Evolutionary conservation across 2,797 vertebrate genomes (phyloP), one percentile per base, ranked within the genome.

Genomic region (Sebastes dallii): DNA sequence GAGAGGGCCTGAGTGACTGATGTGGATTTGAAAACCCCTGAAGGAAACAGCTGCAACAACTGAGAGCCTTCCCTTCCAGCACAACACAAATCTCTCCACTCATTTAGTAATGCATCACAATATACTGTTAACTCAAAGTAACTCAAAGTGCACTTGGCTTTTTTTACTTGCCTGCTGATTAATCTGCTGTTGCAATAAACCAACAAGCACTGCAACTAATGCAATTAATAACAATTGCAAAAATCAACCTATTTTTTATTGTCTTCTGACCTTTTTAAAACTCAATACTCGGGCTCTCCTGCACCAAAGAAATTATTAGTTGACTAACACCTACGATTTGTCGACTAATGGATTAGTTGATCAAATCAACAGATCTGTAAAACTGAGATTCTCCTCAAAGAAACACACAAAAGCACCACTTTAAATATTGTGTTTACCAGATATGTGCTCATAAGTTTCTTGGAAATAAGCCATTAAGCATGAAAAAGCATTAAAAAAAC

Each of bases 11-110:
- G 64, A 76, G 80, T 88, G 88, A 91, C 80, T 86, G 75, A 84
- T 85, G 75, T 87, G 56, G 75, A 68, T 84, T 90, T 82, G 56
- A 85, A 46, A 85, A 69, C n/a, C 54, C 80, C 76, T 77, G 36
- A 73, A 83, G 83, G 76, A 86, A 82, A 82, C 79, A 66, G 74
- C 85, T 70, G 81, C 67, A 62, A 66, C 30, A 73, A 80, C 75
- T 74, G 77, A 22, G 77, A 80, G 30, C 29, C 25, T 77, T 72
- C 32, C 58, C 75, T 29, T 50, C 74, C 36, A 72, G 27, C 52
- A 20, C 77, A 60, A 34, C 25, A 66, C 39, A 76, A 75, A 80
- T 66, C 70, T 65, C 32, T 71, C 59, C 60, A 55, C 71, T 66
- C 25, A 52, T 20, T 58, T 18, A 42, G 4, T 11, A n/a, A 65